Evolutionary conservation across 1,140 invertebrate genomes (phyloP), one percentile per base, ranked within the genome.

Genomic region (Gonioctena quinquepunctata): DNA sequence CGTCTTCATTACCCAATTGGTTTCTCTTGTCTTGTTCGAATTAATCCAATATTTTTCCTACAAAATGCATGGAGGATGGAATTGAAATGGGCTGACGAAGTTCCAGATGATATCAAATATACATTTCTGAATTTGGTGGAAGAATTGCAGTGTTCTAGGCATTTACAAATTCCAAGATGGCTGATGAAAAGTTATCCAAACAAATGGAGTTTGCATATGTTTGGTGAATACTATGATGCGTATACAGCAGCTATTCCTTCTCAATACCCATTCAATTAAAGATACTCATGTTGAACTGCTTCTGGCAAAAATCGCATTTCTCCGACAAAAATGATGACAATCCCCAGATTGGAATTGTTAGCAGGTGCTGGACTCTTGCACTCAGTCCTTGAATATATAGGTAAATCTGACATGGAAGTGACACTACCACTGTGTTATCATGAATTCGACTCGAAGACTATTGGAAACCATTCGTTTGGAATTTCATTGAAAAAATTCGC

Each of bases 401-500:
- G n/a, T n/a, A n/a, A n/a, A n/a, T n/a, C n/a, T n/a, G n/a, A n/a
- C n/a, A n/a, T n/a, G n/a, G 72, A 64, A 66, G 52, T 11, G 73
- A 76, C 59, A 79, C 77, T 2, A 74, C 74, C 11, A 81, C 75
- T 1, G 72, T 78, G n/a, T 63, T 80, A 19, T 54, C 74, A 0
- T 78, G 76, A 76, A 74, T 80, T 48, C 23, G 69, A 50, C 27
- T 50, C 11, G 52, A 76, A 50, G 27, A 57, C 3, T 33, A 76
- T 42, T 76, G 77, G 68, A 62, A 69, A 54, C 73, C 56, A 49
- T 83, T 77, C 68, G 71, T 79, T 4, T 69, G 73, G 52, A 81
- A 83, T 73, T 33, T 79, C 65, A 72, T 78, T 54, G 69, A 70
- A 67, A 77, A 80, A 76, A 81, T 83, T 27, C 59, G 74, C 25